These are phyloP conservation scores for Hesperophylax magnus DNA, from an alignment of 1,140 invertebrate species.

Conservation along the genomic window DNA sequence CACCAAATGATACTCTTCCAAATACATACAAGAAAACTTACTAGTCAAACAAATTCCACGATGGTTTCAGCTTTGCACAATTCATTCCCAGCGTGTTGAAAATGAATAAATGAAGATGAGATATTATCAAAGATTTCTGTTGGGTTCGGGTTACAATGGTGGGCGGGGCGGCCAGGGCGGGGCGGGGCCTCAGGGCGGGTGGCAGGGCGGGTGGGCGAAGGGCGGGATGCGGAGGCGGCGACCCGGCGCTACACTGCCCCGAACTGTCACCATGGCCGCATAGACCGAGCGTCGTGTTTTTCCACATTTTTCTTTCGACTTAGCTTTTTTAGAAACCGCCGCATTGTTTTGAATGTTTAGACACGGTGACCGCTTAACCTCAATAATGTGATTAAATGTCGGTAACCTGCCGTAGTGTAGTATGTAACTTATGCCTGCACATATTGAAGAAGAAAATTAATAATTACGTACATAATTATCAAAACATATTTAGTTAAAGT, in stretches of 20 bases:
- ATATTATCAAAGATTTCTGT: background rate
- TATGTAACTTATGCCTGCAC: no score
- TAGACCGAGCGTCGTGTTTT: constrained; percentile 36
- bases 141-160: background rate
- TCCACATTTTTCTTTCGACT: constrained; percentile 33
- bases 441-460: no score
- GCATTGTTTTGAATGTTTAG: constrained; percentile 1
- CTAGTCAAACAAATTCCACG: no score
- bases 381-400: background rate
- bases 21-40: no score
- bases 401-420: no score
- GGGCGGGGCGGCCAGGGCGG: background rate
- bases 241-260: constrained; percentile 9
- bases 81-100: no score
- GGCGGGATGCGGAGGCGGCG: constrained; percentile 1
- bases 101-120: no score
- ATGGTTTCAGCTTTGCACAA: no score
- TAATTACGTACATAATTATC: no score
- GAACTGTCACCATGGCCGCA: constrained; percentile 35
- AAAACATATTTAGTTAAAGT: no score
- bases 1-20: no score
- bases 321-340: constrained; percentile 32
- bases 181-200: background rate
- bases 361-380: background rate
- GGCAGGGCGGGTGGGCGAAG: constrained; percentile 3